Base-by-base conservation (phyloP, 2,888 invertebrate species). In the Lycocerus yunnanus region DNA sequence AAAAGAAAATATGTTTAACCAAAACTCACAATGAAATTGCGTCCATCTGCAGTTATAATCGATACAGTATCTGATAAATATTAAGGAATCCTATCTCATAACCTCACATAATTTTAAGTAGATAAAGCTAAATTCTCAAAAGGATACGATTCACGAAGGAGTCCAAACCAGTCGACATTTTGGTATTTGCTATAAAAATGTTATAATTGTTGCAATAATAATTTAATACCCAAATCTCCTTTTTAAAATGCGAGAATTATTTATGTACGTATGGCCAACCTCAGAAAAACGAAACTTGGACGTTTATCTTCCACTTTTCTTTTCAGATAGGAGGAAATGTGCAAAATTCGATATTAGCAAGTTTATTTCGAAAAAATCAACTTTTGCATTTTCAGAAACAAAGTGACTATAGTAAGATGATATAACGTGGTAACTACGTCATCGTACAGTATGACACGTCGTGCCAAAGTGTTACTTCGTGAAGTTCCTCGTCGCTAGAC, bases 1-100 rank as follows among this genome's bases (percentile, higher is more conserved):
- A 61, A 67, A 9, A 65, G 9, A 24, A 66, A 58, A 58, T 1
- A 20, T 4, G 6, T 20, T 21, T 9, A 72, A 63, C 15, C 1
- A 13, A 0, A n/a, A 88, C 91, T 90, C 88, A 93, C 93, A 81
- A 98, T 96, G 85, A 98, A 98, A 86, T 97, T 97, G 80, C 98
- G 90, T 61, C 98, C 98, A 88, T 98, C 98, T 11, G 97, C 94
- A 69, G 98, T 98, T 82, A 98, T 97, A 78, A 98, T 95, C 43
- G 97, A 97, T 71, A 98, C 97, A 43, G 95, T 95, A 88, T 95
- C 92, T 92, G 78, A 18, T 8, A 43, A 43, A 43, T n/a, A 69
- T 79, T 78, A 81, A 80, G 74, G 63, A 78, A 74, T 60, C 72
- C 75, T 74, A 67, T 18, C 70, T 68, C 70, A 68, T 76, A 66